Evolutionary conservation across 1,140 invertebrate species (phyloP).

Genomic region (Hycleus phaleratus): DNA sequence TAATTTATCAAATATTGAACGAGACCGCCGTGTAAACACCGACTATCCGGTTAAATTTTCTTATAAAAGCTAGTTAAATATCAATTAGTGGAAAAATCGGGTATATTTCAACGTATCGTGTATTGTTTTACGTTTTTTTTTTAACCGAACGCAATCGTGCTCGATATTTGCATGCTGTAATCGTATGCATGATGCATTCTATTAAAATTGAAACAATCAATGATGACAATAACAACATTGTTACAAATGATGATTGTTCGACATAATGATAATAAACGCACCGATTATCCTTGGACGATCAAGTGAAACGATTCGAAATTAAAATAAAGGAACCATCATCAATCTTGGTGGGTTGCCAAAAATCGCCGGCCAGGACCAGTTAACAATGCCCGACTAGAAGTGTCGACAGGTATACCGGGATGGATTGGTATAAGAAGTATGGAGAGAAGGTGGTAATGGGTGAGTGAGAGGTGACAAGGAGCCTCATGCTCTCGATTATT

Average conservation of each 20-base stretch:
- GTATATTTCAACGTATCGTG: neutral
- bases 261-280: constrained; percentile 13
- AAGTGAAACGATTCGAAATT: constrained; percentile 1
- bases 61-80: no score
- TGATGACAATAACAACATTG: constrained; percentile 19
- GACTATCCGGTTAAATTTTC: no score
- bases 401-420: neutral
- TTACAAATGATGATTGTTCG: constrained; percentile 11
- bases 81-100: neutral
- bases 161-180: constrained; percentile 7
- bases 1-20: no score
- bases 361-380: no score
- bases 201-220: constrained; percentile 14
- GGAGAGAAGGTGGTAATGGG: neutral
- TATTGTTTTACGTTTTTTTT: neutral
- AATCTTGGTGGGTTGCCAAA: neutral
- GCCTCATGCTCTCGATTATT: neutral
- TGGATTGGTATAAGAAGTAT: neutral
- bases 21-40: no score
- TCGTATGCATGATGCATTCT: constrained; percentile 15
- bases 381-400: no score
- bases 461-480: neutral
- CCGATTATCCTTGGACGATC: constrained; percentile 8
- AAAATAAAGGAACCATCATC: neutral
- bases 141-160: no score